Evolutionary conservation across 2,113 vertebrate species (phyloP).

Genomic region (Solea senegalensis): DNA sequence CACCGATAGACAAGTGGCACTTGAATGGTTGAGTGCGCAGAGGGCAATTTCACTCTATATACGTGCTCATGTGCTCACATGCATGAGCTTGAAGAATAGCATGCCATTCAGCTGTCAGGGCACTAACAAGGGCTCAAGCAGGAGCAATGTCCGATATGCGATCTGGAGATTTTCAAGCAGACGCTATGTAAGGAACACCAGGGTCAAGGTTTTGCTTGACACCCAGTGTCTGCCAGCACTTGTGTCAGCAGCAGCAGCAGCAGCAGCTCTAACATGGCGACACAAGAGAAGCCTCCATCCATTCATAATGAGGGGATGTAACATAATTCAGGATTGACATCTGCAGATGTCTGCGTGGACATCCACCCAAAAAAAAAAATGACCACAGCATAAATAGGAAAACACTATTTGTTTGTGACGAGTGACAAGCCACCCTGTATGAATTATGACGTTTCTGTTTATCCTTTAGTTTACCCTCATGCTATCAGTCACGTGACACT

Average conservation of each 20-base stretch:
- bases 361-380: slow-evolving; percentile 24
- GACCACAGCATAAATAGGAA: slow-evolving; percentile 19
- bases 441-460: slow-evolving; percentile 29
- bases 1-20: slow-evolving; percentile 20
- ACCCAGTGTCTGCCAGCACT: slow-evolving; percentile 40
- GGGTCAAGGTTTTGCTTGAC: slow-evolving; percentile 48
- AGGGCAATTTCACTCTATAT: neutral
- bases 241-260: slow-evolving; percentile 35
- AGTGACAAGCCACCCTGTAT: slow-evolving; percentile 23
- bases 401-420: slow-evolving; percentile 4
- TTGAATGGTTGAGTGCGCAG: slow-evolving; percentile 21
- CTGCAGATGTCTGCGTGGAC: slow-evolving; percentile 23
- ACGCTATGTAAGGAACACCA: slow-evolving; percentile 65
- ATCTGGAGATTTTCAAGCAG: slow-evolving; percentile 47
- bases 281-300: slow-evolving; percentile 63
- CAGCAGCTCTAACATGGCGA: slow-evolving; percentile 35
- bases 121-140: slow-evolving; percentile 18
- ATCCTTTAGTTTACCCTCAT: slow-evolving; percentile 1
- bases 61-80: neutral
- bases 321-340: slow-evolving; percentile 45
- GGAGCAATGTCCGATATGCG: slow-evolving; percentile 38
- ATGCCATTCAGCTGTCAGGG: slow-evolving; percentile 25
- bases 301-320: slow-evolving; percentile 66
- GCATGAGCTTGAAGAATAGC: neutral
- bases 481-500: slow-evolving; percentile 42